Percentiles rank a stretch among this genome's conserved stretches.
phyloP scores from a whole-genome alignment of 2,888 invertebrate species.

The Pollenia amentaria region DNA sequence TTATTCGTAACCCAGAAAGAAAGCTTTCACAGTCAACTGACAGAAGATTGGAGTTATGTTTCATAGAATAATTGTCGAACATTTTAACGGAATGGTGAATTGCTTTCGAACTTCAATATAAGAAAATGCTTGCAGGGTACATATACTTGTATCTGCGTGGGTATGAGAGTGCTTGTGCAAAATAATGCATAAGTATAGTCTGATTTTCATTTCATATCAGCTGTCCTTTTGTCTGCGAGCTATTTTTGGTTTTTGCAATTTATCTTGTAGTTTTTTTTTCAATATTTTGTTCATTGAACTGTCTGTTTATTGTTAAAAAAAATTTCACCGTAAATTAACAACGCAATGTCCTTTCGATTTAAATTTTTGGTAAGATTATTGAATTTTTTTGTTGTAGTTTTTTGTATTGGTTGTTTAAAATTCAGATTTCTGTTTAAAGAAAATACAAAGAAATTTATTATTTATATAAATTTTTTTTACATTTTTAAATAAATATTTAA shows the following conservation, averaged over 20 bases:
- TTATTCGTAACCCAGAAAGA: no score
- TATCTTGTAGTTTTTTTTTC: slow-evolving; percentile 1
- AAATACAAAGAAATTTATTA: background rate
- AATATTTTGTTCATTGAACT: background rate
- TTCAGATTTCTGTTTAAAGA: background rate
- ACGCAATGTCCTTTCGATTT: slow-evolving; percentile 3
- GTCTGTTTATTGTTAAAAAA: background rate
- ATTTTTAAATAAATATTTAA: slow-evolving; percentile 62
- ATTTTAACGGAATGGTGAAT: no score
- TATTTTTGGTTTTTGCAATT: slow-evolving; percentile 41
- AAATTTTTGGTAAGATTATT: slow-evolving; percentile 7
- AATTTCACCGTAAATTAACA: background rate
- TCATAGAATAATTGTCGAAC: background rate
- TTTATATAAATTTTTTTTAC: slow-evolving; percentile 35
- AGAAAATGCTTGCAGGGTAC: no score
- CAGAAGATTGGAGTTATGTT: background rate
- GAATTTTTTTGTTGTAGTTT: background rate
- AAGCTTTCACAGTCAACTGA: no score
- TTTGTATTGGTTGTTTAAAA: background rate
- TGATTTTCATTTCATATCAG: slow-evolving; percentile 22
- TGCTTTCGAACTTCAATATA: no score
- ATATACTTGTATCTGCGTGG: no score
- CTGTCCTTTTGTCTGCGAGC: slow-evolving; percentile 44
- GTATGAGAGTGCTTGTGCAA: background rate
- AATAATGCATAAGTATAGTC: background rate